A percentile compares a stretch with the other conserved stretches of the same genome.
These are phyloP conservation scores for Hartigia nigra DNA, from an alignment of 2,888 invertebrate species.

Conservation along the genomic window DNA sequence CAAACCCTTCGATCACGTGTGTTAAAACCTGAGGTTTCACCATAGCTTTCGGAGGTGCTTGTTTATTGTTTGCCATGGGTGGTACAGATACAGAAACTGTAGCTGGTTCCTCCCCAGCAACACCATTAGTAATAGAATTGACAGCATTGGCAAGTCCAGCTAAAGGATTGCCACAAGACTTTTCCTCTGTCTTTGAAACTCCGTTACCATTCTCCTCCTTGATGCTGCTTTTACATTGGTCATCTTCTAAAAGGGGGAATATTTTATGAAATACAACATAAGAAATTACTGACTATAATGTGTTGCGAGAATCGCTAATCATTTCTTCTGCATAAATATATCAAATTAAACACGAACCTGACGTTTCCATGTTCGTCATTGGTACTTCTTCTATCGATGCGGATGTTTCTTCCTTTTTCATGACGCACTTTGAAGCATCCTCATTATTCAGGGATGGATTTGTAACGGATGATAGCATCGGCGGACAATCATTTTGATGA, in stretches of 20 bases:
- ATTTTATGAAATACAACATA: neutral
- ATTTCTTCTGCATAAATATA: neutral
- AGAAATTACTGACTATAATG: neutral
- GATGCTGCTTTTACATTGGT: slow-evolving; percentile 41
- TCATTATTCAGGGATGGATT: slow-evolving; percentile 37
- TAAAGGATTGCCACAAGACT: slow-evolving; percentile 61
- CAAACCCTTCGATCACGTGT: slow-evolving; percentile 96
- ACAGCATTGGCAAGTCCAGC: slow-evolving; percentile 61
- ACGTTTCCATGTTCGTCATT: slow-evolving; percentile 11
- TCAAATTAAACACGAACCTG: slow-evolving; percentile 13
- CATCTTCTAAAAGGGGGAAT: slow-evolving; percentile 36
- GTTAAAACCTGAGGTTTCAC: slow-evolving; percentile 96
- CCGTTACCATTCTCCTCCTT: slow-evolving; percentile 55
- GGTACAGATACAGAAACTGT: slow-evolving; percentile 45
- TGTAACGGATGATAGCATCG: slow-evolving; percentile 48
- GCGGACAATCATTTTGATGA: slow-evolving; percentile 47
- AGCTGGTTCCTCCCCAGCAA: slow-evolving; percentile 44
- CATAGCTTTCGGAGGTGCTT: slow-evolving; percentile 85
- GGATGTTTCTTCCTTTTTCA: slow-evolving; percentile 49
- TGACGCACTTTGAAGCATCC: slow-evolving; percentile 32
- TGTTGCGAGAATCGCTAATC: neutral
- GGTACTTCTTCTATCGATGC: slow-evolving; percentile 32
- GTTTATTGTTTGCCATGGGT: slow-evolving; percentile 51
- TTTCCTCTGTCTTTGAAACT: slow-evolving; percentile 52
- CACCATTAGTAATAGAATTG: slow-evolving; percentile 61